A percentile compares a stretch with the other conserved stretches of the same genome.
phyloP scores from a whole-genome alignment of 1,140 invertebrate species.

The Apis cerana region DNA sequence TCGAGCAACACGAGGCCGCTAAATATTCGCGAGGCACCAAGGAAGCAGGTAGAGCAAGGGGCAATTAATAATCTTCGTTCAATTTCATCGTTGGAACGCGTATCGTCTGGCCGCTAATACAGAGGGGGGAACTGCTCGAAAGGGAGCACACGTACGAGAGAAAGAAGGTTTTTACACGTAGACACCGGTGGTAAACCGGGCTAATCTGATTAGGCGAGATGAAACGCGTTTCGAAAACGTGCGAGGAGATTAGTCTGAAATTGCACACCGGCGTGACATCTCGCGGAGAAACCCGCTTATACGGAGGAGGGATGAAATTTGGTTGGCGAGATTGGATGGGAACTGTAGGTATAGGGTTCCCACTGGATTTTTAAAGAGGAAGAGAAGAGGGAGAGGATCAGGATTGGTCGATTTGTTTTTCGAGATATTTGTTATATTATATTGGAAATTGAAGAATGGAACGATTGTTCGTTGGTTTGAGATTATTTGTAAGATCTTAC shows the following conservation, averaged over 20 bases:
- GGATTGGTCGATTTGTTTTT: neutral
- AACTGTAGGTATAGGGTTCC: too few species aligned
- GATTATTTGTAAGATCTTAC: neutral
- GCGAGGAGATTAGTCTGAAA: constrained; percentile 24
- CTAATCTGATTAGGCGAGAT: constrained; percentile 38
- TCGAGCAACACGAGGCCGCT: neutral
- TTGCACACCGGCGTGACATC: neutral
- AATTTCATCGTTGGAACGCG: neutral
- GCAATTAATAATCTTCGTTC: constrained; percentile 39
- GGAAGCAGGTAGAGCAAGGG: constrained; percentile 11
- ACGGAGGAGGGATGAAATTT: neutral
- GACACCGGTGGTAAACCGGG: neutral
- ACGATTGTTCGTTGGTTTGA: neutral
- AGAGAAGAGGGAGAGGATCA: neutral
- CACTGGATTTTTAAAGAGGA: neutral
- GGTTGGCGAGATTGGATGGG: too few species aligned
- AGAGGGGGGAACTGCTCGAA: neutral
- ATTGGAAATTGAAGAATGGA: neutral
- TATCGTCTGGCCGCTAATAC: neutral
- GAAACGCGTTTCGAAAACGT: constrained; percentile 39
- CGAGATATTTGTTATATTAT: neutral
- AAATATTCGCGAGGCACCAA: neutral
- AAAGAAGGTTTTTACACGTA: too few species aligned
- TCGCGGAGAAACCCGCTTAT: neutral
- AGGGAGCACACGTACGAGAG: neutral